Percentiles rank a stretch among this genome's conserved stretches.
Conservation (phyloP, 2,113 vertebrate genomes). For the Poeciliopsis prolifica region DNA sequence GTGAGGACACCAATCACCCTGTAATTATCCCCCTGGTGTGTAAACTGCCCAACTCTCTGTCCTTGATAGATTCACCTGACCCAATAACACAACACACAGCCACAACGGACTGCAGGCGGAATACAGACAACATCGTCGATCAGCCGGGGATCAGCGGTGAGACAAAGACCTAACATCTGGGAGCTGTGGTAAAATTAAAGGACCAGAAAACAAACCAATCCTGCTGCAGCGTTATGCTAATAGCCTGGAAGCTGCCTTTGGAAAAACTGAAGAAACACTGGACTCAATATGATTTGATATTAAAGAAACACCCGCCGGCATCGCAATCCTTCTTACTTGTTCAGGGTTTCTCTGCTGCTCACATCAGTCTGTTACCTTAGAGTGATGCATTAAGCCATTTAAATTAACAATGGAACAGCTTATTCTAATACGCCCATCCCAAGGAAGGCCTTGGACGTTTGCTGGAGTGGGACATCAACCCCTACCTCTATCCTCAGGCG, state of each 20-base stretch:
- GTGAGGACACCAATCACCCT: constrained; percentile 77
- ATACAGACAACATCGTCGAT: constrained; percentile 70
- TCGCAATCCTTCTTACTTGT: constrained; percentile 66
- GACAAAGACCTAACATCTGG: constrained; percentile 76
- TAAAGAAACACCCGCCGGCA: constrained; percentile 97
- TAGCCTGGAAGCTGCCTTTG: constrained; percentile 73
- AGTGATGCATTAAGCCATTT: constrained; percentile 99
- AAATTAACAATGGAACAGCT: constrained; percentile 99
- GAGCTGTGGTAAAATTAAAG: constrained; percentile 70
- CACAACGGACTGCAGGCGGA: constrained; percentile 58
- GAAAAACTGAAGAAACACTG: constrained; percentile 85
- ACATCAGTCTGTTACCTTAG: constrained; percentile 80
- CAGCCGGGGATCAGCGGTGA: constrained; percentile 69
- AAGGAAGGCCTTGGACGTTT: constrained; percentile 90
- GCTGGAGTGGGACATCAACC: constrained; percentile 92
- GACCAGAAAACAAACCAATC: constrained; percentile 63
- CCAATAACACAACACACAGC: constrained; percentile 74
- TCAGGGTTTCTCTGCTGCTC: constrained; percentile 50
- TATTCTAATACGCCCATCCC: constrained; percentile 92
- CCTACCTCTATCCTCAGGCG: constrained; percentile 88
- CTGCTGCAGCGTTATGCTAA: constrained; percentile 63
- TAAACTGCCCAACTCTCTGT: constrained; percentile 72
- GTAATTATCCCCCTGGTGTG: constrained; percentile 79
- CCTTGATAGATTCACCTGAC: constrained; percentile 80
- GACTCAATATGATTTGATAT: constrained; percentile 94